A percentile compares a stretch with the other conserved stretches of the same genome.
phyloP scores from a whole-genome alignment of 1,140 invertebrate species.

The Drosophila subpulchrella region DNA sequence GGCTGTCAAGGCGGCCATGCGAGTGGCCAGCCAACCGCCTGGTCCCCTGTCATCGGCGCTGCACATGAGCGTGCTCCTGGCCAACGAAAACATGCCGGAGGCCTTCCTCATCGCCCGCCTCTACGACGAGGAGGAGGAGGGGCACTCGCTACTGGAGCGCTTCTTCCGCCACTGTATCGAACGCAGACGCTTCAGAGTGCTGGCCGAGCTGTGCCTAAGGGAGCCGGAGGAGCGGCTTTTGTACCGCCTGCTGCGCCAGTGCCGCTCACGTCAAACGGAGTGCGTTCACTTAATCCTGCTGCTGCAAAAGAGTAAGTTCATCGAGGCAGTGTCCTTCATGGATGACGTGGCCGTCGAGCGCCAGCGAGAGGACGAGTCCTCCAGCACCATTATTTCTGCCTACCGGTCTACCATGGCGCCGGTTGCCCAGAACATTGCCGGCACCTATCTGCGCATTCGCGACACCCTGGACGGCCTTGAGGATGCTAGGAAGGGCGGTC shows the following conservation, averaged over 20 bases:
- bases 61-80: slow-evolving; percentile 60
- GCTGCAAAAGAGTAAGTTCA: slow-evolving; percentile 74
- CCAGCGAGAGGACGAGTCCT: slow-evolving; percentile 3
- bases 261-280: slow-evolving; percentile 46
- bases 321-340: slow-evolving; percentile 77
- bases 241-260: slow-evolving; percentile 50
- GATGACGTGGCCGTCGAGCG: slow-evolving; percentile 57
- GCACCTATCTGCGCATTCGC: slow-evolving; percentile 65
- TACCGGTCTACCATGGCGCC: slow-evolving; percentile 77
- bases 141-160: slow-evolving; percentile 54
- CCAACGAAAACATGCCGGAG: slow-evolving; percentile 62
- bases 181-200: slow-evolving; percentile 45
- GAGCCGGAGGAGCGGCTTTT: slow-evolving; percentile 65
- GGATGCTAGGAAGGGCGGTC: slow-evolving; percentile 17
- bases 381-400: slow-evolving; percentile 52
- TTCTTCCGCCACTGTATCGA: slow-evolving; percentile 69
- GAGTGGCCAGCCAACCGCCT: slow-evolving; percentile 42
- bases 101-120: slow-evolving; percentile 74
- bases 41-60: slow-evolving; percentile 36
- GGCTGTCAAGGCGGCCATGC: slow-evolving; percentile 46
- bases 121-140: slow-evolving; percentile 37
- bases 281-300: slow-evolving; percentile 72
- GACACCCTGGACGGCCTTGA: slow-evolving; percentile 36
- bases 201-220: slow-evolving; percentile 60
- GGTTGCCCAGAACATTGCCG: slow-evolving; percentile 62